Evolutionary conservation across 2,113 vertebrate genomes (phyloP).

Genomic region (Ictidomys tridecemlineatus): DNA sequence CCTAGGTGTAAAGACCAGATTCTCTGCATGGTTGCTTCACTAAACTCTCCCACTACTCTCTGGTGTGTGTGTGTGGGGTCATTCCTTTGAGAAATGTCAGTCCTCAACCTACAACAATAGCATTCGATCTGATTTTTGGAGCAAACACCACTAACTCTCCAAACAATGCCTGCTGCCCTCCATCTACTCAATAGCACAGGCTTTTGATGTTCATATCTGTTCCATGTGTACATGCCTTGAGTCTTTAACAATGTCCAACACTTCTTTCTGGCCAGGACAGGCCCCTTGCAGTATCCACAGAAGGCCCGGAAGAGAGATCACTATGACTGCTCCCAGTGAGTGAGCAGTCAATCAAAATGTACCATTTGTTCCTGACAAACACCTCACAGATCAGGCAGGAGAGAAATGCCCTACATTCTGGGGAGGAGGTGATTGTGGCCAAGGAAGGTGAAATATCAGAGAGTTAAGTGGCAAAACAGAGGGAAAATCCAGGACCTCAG

Average conservation of each 20-base stretch:
- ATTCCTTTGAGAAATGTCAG: background rate
- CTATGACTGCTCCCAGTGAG: background rate
- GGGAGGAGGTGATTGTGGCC: background rate
- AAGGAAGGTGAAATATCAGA: background rate
- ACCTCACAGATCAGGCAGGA: background rate
- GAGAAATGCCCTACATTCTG: background rate
- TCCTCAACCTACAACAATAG: background rate
- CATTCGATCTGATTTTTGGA: background rate
- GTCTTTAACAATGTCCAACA: background rate
- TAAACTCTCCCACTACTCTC: no score
- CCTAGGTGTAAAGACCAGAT: background rate
- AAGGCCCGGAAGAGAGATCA: background rate
- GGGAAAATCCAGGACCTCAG: background rate
- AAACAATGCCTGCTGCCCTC: background rate
- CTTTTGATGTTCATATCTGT: background rate
- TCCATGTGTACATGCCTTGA: background rate
- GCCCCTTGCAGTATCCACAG: background rate
- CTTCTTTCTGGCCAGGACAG: background rate
- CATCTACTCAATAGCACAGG: background rate
- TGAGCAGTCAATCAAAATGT: background rate
- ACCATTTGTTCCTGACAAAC: background rate
- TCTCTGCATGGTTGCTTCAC: background rate
- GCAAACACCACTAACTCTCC: background rate
- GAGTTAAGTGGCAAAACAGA: background rate
- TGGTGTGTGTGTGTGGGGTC: no score